A percentile compares a stretch with the other conserved stretches of the same genome.
Evolutionary conservation across 2,113 vertebrate genomes (phyloP).

Genomic region (Pseudorhombus dupliciocellatus): DNA sequence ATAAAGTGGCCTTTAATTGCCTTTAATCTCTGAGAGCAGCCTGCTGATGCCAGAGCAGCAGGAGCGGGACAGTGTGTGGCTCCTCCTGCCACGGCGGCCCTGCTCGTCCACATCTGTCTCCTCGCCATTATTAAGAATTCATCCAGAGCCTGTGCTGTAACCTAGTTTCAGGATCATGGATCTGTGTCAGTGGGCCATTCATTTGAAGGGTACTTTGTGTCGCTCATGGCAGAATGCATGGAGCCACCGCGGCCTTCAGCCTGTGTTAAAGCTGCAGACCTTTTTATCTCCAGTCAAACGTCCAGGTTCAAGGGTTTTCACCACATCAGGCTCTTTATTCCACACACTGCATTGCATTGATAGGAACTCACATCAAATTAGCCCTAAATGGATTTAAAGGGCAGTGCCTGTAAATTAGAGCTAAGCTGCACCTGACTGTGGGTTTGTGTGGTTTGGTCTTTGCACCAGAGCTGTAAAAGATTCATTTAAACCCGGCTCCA

Average conservation of each 20-base stretch:
- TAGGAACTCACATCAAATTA: not conserved
- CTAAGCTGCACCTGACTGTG: constrained; percentile 17
- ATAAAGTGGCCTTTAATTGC: constrained; percentile 79
- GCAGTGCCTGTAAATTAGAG: not conserved
- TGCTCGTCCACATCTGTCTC: constrained; percentile 1
- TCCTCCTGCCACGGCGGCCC: not conserved
- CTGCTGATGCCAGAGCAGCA: too few relatives aligned
- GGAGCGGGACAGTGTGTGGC: too few relatives aligned
- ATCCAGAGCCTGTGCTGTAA: constrained; percentile 26
- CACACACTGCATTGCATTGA: constrained; percentile 7
- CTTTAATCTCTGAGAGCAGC: constrained; percentile 74
- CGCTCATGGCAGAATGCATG: constrained; percentile 4
- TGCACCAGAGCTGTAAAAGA: not conserved
- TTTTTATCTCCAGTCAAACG: constrained; percentile 26
- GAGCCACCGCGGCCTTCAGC: not conserved
- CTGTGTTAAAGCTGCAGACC: not conserved
- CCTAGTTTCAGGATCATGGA: constrained; percentile 16
- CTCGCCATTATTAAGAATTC: constrained; percentile 29
- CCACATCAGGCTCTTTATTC: constrained; percentile 1
- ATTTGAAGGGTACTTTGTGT: constrained; percentile 35
- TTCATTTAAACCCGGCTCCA: not conserved
- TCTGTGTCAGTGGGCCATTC: constrained; percentile 49
- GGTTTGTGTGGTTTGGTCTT: not conserved
- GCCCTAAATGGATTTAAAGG: constrained; percentile 2
- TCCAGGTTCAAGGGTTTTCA: constrained; percentile 28